These are phyloP conservation scores for Pollenia labialis DNA, from an alignment of 2,888 invertebrate genomes.

Conservation along the genomic window DNA sequence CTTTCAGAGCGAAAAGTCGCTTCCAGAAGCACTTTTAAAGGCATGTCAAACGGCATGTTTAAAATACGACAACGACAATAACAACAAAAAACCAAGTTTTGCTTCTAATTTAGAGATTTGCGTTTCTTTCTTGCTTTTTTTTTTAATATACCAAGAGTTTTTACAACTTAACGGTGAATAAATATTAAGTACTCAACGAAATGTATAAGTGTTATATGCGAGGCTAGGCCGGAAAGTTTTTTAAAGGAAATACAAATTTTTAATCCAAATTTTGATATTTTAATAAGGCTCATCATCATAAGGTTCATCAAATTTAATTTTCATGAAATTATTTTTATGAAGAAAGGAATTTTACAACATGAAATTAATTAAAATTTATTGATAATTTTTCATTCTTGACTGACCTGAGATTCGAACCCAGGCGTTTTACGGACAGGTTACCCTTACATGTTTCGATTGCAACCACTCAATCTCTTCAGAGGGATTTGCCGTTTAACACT, in stretches of 20 bases:
- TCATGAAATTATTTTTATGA: too few species aligned
- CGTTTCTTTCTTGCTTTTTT: conserved; percentile 16
- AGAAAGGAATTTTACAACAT: too few species aligned
- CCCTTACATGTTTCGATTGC: too few species aligned
- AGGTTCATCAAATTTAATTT: too few species aligned
- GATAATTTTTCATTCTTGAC: too few species aligned
- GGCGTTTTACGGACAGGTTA: too few species aligned
- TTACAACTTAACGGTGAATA: conserved; percentile 29
- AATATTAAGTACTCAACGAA: conserved; percentile 7
- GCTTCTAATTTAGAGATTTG: conserved; percentile 34
- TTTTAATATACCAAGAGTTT: conserved; percentile 25
- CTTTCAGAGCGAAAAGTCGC: conserved; percentile 17
- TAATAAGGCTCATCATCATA: too few species aligned
- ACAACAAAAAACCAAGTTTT: conserved; percentile 8
- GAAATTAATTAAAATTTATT: too few species aligned
- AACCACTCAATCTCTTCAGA: too few species aligned
- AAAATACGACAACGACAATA: conserved; percentile 15
- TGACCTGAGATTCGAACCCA: too few species aligned
- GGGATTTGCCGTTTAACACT: too few species aligned
- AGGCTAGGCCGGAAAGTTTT: neutral
- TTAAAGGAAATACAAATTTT: neutral
- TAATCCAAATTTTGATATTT: too few species aligned
- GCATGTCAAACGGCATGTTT: conserved; percentile 66
- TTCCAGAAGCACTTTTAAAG: conserved; percentile 61
- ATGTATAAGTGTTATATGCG: neutral